Conservation (phyloP, 2,113 vertebrate species). For the Sebastes fasciatus region DNA sequence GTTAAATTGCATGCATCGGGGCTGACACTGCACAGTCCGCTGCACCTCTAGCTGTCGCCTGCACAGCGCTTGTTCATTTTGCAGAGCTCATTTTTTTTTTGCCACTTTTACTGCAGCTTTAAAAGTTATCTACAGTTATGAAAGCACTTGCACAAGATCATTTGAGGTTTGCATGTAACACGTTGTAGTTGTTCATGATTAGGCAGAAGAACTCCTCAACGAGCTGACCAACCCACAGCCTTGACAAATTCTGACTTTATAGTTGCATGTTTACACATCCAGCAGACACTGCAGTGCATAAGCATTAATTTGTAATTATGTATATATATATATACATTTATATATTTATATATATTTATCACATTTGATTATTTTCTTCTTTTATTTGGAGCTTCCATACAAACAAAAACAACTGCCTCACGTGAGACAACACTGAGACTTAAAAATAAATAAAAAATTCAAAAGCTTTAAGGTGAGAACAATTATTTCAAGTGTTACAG, state of each 20-base stretch:
- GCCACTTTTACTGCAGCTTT: not conserved
- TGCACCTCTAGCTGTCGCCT: slow-evolving; percentile 5
- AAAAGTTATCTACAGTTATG: not conserved
- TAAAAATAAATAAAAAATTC: too few relatives aligned
- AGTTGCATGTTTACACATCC: not conserved
- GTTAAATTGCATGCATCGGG: slow-evolving; percentile 52
- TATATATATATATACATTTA: too few relatives aligned
- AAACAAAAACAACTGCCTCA: too few relatives aligned
- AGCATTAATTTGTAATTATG: not conserved
- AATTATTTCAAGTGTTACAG: too few relatives aligned
- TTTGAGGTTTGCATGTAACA: not conserved
- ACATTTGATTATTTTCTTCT: too few relatives aligned
- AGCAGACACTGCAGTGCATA: not conserved
- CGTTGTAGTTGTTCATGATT: not conserved
- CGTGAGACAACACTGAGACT: too few relatives aligned
- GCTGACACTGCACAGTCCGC: slow-evolving; percentile 37
- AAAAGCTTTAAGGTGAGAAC: too few relatives aligned
- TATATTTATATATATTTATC: too few relatives aligned
- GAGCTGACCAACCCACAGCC: not conserved
- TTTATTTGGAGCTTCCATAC: too few relatives aligned
- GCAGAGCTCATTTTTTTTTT: not conserved
- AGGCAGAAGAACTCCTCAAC: not conserved
- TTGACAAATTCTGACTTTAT: slow-evolving; percentile 1
- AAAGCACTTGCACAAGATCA: not conserved
- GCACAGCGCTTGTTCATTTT: not conserved